Base-by-base conservation (phyloP, 2,888 invertebrate species). In the Cataglyphis albicans region DNA sequence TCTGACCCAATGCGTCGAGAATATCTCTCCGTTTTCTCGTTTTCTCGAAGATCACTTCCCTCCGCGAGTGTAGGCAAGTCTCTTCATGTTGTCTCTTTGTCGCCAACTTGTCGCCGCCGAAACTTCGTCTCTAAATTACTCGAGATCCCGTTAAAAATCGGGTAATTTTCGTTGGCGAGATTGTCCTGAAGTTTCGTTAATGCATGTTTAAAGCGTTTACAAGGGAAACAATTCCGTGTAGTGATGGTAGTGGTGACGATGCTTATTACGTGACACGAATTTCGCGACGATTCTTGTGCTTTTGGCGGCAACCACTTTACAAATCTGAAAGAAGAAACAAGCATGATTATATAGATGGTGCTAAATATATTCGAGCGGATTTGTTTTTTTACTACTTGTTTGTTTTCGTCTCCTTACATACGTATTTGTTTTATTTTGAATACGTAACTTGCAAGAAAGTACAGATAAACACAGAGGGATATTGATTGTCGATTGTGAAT, bases 1-100 rank as follows among this genome's bases (percentile, higher is more conserved):
- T 89, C 85, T 84, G 88, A 88, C 86, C 88, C 84, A 82, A 86
- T 73, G 85, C 87, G 87, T 82, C 86, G 76, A 52, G 48, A 78
- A 35, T 81, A 67, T 70, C 44, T 57, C 83, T 18, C 65, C 81
- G 59, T 68, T 74, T 76, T 64, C 65, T 41, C 80, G 80, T 48
- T 73, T 73, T 83, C 63, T 83, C 67, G 65, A 78, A 78, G 78
- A 86, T 78, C 82, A 68, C 76, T 76, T 83, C 70, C 52, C 67
- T 41, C 52, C 38, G 67, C 72, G 52, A 52, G n/a, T 52, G 55
- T 15, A 59, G 59, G 48, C 48, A 63, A 38, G 41, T 73, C 76
- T 44, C 48, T 73, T 81, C 88, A 89, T 89, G 57, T 41, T 78
- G 78, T 67, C 21, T 32, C 15, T 41, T 10, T 52, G 29, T 63